These are phyloP conservation scores for Polyodon spathula DNA, from an alignment of 2,113 vertebrate genomes.

Conservation along the genomic window DNA sequence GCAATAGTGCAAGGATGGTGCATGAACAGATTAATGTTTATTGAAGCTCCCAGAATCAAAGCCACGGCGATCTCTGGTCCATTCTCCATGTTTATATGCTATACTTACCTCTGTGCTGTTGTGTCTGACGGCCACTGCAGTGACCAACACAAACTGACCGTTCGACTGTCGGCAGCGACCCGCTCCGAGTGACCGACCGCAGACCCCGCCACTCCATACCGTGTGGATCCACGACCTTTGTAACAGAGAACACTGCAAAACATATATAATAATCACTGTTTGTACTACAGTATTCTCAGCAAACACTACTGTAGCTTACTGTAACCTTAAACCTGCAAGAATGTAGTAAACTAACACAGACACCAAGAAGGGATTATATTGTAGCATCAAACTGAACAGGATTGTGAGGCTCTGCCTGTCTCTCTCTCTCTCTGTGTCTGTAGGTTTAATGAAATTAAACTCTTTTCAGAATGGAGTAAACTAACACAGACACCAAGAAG, in stretches of 20 bases:
- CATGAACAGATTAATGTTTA: too few species aligned
- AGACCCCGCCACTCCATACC: conserved; percentile 24
- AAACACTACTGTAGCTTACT: too few species aligned
- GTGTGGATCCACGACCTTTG: conserved; percentile 45
- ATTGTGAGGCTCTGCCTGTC: too few species aligned
- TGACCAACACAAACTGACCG: conserved; percentile 43
- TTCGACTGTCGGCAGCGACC: conserved; percentile 30
- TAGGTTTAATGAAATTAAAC: too few species aligned
- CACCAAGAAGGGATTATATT: too few species aligned
- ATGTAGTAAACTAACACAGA: too few species aligned
- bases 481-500: too few species aligned
- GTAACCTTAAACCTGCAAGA: too few species aligned
- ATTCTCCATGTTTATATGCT: background rate
- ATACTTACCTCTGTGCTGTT: conserved; percentile 52
- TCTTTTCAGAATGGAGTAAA: too few species aligned
- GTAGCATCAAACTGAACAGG: too few species aligned
- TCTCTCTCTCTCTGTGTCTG: too few species aligned
- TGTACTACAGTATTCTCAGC: background rate
- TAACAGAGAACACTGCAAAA: conserved; percentile 13
- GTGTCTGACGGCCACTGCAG: conserved; percentile 37
- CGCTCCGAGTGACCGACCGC: conserved; percentile 22
- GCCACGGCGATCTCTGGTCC: background rate
- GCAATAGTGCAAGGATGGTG: too few species aligned
- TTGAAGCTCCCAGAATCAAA: conserved; percentile 6
- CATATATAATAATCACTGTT: background rate